Conservation (phyloP, 2,888 invertebrate species). For the Lepidonotus clava region DNA sequence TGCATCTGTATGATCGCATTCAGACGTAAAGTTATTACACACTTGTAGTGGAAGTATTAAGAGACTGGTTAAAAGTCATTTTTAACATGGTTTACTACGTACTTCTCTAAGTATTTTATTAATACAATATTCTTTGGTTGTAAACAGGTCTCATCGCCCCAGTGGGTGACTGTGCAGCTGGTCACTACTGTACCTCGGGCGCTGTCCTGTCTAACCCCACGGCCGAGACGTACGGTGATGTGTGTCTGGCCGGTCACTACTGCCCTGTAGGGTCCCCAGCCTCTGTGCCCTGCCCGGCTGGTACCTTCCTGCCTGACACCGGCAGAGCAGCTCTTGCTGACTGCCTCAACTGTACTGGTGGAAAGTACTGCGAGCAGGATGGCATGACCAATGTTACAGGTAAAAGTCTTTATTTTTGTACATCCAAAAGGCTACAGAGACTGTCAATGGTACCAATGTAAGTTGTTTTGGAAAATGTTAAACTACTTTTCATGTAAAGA, state of each 20-base stretch:
- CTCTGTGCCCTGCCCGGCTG: constrained; percentile 73
- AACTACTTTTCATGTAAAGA: too few species aligned
- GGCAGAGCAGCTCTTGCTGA: constrained; percentile 61
- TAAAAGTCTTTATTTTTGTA: too few species aligned
- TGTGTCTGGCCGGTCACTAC: constrained; percentile 75
- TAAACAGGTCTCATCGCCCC: constrained; percentile 72
- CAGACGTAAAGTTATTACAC: too few species aligned
- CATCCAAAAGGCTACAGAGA: too few species aligned
- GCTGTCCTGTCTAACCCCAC: constrained; percentile 70
- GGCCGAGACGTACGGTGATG: constrained; percentile 71
- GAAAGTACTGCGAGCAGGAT: constrained; percentile 72
- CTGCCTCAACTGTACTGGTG: constrained; percentile 76
- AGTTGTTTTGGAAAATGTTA: too few species aligned
- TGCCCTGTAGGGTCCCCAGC: constrained; percentile 74
- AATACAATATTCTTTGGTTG: too few species aligned
- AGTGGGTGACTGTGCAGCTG: constrained; percentile 72
- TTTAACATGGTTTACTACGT: too few species aligned
- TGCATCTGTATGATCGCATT: too few species aligned
- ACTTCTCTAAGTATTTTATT: too few species aligned
- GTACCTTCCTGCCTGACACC: constrained; percentile 71
- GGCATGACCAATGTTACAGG: constrained; percentile 75
- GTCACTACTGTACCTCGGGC: constrained; percentile 74
- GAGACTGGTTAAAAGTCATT: too few species aligned
- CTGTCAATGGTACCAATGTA: too few species aligned
- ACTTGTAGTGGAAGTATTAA: too few species aligned